Evolutionary conservation across 1,140 invertebrate species (phyloP).

Genomic region (Pogonognathellus flavescens): DNA sequence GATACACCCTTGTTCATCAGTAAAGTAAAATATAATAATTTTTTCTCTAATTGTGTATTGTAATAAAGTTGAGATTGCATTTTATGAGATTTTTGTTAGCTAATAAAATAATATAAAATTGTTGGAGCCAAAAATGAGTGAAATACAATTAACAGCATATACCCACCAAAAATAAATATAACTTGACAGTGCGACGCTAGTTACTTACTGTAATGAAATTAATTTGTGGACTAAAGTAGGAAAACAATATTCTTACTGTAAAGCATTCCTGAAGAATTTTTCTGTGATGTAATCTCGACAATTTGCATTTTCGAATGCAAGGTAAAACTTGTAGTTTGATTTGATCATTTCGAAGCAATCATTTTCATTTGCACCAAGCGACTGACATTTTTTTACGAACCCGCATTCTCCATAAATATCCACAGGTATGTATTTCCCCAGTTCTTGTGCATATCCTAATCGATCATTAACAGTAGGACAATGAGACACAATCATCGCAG

Average conservation of each 20-base stretch:
- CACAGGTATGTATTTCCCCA: constrained; percentile 74
- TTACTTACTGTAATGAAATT: no score
- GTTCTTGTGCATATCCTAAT: constrained; percentile 73
- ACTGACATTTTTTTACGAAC: constrained; percentile 68
- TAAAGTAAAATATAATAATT: no score
- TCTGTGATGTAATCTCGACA: constrained; percentile 97
- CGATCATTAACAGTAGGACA: constrained; percentile 73
- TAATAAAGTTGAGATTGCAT: no score
- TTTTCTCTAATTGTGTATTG: no score
- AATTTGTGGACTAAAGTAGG: no score
- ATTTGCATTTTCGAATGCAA: constrained; percentile 97
- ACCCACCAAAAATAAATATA: no score
- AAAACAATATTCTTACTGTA: constrained; percentile 72
- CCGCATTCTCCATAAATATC: constrained; percentile 81
- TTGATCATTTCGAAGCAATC: constrained; percentile 33
- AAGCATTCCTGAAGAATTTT: constrained; percentile 93
- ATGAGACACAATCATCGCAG: constrained; percentile 79
- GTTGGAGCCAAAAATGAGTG: no score
- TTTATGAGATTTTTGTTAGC: no score
- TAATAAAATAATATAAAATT: no score
- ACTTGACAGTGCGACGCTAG: no score
- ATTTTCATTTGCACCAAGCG: not conserved
- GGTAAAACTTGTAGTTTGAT: constrained; percentile 80
- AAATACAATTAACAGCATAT: no score
- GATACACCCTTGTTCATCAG: no score